Percentiles rank a stretch among this genome's conserved stretches.
Evolutionary conservation across 2,113 vertebrate genomes (phyloP).

Genomic region (Peucedramus taeniatus): DNA sequence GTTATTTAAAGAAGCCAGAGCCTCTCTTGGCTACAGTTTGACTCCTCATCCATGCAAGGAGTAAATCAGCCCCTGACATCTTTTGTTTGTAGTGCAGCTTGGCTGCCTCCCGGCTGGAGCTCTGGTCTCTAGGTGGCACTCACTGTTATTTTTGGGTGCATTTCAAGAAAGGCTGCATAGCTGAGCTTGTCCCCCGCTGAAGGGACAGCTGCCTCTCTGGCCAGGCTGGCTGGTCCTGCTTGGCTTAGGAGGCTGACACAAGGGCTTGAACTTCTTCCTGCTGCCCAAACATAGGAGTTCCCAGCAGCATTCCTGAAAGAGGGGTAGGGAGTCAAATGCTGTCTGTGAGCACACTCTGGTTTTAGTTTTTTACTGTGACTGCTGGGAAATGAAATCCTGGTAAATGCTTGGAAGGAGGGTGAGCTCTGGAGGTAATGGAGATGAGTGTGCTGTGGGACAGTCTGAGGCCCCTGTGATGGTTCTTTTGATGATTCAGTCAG

Average conservation of each 20-base stretch:
- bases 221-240: background rate
- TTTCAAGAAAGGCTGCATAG: background rate
- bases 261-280: background rate
- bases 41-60: background rate
- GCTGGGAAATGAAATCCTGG: background rate
- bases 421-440: rapidly evolving
- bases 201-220: background rate
- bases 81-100: background rate
- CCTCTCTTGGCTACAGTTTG: background rate
- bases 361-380: background rate
- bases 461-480: background rate
- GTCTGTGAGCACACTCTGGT: background rate
- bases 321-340: background rate
- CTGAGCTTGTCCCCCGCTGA: background rate
- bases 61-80: background rate
- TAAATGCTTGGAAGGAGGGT: background rate
- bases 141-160: background rate
- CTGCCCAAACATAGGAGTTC: background rate
- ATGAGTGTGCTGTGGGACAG: background rate
- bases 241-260: background rate
- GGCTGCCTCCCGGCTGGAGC: background rate
- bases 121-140: conserved; percentile 21
- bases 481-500: background rate
- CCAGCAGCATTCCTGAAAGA: background rate
- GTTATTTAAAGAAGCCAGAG: background rate